Base-by-base conservation (phyloP, 2,797 vertebrate genomes). In the Chaenodraco wilsoni region DNA sequence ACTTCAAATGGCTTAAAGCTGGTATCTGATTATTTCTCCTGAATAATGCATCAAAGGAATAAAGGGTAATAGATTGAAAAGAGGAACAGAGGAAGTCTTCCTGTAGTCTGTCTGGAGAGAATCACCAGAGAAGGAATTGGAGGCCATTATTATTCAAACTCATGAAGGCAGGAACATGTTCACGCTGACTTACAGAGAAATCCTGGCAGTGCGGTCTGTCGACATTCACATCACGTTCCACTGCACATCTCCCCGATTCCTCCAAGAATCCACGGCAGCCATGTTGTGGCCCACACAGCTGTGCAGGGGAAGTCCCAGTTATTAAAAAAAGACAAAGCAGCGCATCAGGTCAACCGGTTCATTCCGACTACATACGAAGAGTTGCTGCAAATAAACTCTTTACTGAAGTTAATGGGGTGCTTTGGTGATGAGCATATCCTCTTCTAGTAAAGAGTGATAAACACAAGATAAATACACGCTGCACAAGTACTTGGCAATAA, bases 241-340 rank as follows among this genome's bases (percentile, higher is more conserved):
- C 86, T 79, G 83, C 88, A 87, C 72, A 78, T 81, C 74, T 85
- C 69, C 82, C 48, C 33, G 27, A 48, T 64, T 74, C 76, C 79
- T 70, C 63, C 69, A 19, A 71, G 66, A 54, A 63, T 70, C 60
- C 81, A 49, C 51, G 48, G 87, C 79, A 55, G 79, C 72, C 81
- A 74, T 72, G 72, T 81, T 78, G 66, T 41, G 56, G 62, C 59
- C 66, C 59, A 46, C 50, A 43, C 56, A 40, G 58, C 50, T 61
- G 0, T 6, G 21, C 76, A 27, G 45, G 62, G 74, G 48, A 76
- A 78, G 55, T 52, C 48, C 27, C 68, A 62, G 12, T 60, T 27
- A 17, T 49, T 11, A n/a, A 17, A 54, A 64, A 11, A 51, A 2
- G 31, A 48, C 40, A 51, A 50, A 14, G 7, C 50, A 27, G 16